Percentiles rank a stretch among this genome's conserved stretches.
Evolutionary conservation across 2,797 vertebrate genomes (phyloP).

Genomic region (Carcharodon carcharias): DNA sequence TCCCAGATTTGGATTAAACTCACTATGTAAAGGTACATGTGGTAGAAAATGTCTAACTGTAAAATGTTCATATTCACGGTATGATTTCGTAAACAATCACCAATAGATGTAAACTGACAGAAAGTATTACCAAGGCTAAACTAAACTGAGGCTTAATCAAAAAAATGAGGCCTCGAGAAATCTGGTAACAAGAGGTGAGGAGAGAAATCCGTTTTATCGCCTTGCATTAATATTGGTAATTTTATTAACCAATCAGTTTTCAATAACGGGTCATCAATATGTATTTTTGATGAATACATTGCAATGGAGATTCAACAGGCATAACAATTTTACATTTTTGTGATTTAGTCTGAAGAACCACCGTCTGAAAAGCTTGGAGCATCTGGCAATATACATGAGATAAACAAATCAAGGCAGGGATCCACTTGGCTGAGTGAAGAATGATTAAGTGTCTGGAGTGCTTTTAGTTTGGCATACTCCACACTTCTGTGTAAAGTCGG

Average conservation of each 20-base stretch:
- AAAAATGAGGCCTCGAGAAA: background rate
- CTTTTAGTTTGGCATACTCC: conserved; percentile 15
- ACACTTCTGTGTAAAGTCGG: background rate
- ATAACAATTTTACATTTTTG: background rate
- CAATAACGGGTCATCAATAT: background rate
- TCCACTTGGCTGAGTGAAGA: conserved; percentile 23
- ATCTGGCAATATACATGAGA: conserved; percentile 5
- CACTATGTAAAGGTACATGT: too few relatives aligned
- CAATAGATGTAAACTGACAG: background rate
- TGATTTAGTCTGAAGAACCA: background rate
- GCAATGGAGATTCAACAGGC: background rate
- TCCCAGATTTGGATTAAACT: background rate
- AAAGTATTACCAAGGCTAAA: background rate
- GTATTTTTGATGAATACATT: background rate
- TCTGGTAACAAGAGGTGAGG: background rate
- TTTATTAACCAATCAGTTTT: background rate
- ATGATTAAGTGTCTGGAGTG: conserved; percentile 7
- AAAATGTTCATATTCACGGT: background rate
- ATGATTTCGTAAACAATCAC: background rate
- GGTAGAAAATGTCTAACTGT: background rate
- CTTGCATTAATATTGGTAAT: background rate
- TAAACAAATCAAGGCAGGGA: conserved; percentile 9
- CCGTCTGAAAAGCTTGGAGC: background rate
- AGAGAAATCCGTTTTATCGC: background rate
- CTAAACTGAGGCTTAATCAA: background rate